Percentiles rank a stretch among this genome's conserved stretches.
These are phyloP conservation scores for Erannis defoliaria DNA, from an alignment of 2,888 invertebrate genomes.

Conservation along the genomic window DNA sequence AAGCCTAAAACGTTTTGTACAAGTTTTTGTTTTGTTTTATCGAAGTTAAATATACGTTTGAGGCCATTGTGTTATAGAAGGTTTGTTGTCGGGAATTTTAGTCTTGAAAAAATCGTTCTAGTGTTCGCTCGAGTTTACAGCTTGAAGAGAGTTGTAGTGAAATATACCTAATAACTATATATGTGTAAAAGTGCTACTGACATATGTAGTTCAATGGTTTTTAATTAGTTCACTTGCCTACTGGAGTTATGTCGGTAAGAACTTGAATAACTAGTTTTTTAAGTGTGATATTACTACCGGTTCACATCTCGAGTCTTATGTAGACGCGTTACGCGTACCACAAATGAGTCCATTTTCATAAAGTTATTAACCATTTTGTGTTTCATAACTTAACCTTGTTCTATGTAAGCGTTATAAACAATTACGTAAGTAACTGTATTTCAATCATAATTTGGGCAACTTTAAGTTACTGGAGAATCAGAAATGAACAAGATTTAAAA, in stretches of 20 bases:
- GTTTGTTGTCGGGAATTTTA: slow-evolving; percentile 75
- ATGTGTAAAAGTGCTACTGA: slow-evolving; percentile 1
- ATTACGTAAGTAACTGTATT: neutral
- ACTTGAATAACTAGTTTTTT: slow-evolving; percentile 23
- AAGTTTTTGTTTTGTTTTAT: slow-evolving; percentile 81
- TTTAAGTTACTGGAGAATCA: no score
- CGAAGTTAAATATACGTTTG: slow-evolving; percentile 82
- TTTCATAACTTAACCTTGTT: no score
- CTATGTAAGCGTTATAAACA: no score
- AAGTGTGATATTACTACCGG: neutral
- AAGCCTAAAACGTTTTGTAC: slow-evolving; percentile 75
- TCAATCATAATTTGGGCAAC: no score
- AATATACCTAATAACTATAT: neutral
- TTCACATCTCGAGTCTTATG: neutral
- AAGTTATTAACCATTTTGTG: no score
- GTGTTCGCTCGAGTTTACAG: slow-evolving; percentile 70
- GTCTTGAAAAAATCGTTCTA: slow-evolving; percentile 82
- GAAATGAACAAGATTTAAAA: no score
- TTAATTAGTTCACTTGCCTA: slow-evolving; percentile 1
- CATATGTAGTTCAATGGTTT: slow-evolving; percentile 1
- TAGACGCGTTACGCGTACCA: neutral
- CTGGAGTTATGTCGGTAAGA: slow-evolving; percentile 23
- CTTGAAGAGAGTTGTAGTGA: slow-evolving; percentile 26
- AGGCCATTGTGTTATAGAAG: slow-evolving; percentile 78
- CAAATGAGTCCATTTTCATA: no score